Percentiles rank a stretch among this genome's conserved stretches.
Conservation (phyloP, 1,140 invertebrate species). For the Nasonia vitripennis region DNA sequence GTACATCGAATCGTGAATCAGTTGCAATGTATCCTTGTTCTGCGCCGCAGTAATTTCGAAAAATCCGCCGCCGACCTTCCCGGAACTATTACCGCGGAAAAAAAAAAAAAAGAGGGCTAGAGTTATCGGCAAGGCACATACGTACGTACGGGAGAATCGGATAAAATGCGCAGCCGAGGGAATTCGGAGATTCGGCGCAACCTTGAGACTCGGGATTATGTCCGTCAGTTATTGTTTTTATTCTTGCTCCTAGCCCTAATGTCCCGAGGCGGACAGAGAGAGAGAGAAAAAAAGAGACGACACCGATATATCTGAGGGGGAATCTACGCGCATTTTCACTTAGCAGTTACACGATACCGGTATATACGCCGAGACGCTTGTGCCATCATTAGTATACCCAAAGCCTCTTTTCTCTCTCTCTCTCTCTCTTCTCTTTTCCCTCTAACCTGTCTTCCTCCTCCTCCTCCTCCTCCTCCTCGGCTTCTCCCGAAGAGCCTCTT, state of each 20-base stretch:
- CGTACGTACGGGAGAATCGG: conserved; percentile 25
- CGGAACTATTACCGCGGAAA: conserved; percentile 51
- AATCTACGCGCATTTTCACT: conserved; percentile 74
- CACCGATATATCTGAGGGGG: conserved; percentile 64
- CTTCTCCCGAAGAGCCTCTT: not conserved
- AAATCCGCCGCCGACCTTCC: conserved; percentile 46
- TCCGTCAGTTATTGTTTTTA: conserved; percentile 55
- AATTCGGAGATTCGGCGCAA: not conserved
- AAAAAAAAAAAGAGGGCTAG: not conserved
- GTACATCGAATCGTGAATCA: not conserved
- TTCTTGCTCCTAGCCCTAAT: conserved; percentile 58
- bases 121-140: not conserved
- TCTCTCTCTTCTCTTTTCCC: conserved; percentile 52
- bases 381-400: conserved; percentile 70
- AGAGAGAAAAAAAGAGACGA: conserved; percentile 53
- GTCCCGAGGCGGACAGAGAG: conserved; percentile 31
- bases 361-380: conserved; percentile 60
- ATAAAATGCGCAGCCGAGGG: conserved; percentile 32
- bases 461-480: conserved; percentile 8
- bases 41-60: conserved; percentile 42
- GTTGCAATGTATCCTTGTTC: not conserved
- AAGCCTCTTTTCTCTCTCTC: conserved; percentile 56
- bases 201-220: conserved; percentile 49
- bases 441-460: conserved; percentile 22
- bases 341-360: conserved; percentile 72